Percentiles rank a stretch among this genome's conserved stretches.
phyloP scores from a whole-genome alignment of 2,888 invertebrate genomes.

The Drosophila tripunctata region DNA sequence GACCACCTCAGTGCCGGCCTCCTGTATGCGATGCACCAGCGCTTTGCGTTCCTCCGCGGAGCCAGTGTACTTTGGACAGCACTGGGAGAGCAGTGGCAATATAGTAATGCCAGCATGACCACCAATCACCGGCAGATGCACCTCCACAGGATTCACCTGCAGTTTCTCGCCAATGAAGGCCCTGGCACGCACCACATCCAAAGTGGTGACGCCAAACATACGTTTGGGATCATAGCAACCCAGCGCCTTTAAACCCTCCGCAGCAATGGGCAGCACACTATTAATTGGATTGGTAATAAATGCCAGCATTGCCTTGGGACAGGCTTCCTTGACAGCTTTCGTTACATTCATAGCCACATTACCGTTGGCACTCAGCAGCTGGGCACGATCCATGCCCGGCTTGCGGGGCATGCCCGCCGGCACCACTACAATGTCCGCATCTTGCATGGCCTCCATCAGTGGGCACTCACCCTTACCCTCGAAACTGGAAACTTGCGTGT shows the following conservation, averaged over 20 bases:
- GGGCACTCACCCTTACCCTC: constrained; percentile 89
- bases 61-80: constrained; percentile 91
- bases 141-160: constrained; percentile 91
- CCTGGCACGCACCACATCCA: constrained; percentile 96
- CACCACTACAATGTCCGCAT: constrained; percentile 93
- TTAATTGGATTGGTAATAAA: constrained; percentile 99
- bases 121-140: constrained; percentile 95
- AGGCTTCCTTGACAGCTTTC: constrained; percentile 89
- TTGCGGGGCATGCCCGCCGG: constrained; percentile 98
- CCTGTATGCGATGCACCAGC: constrained; percentile 95
- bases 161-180: constrained; percentile 96
- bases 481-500: constrained; percentile 89
- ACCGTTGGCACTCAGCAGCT: constrained; percentile 98
- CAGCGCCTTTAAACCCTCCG: constrained; percentile 90
- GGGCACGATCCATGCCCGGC: constrained; percentile 98
- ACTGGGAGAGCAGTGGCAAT: constrained; percentile 97
- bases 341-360: constrained; percentile 95
- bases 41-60: constrained; percentile 91
- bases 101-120: constrained; percentile 98
- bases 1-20: constrained; percentile 96
- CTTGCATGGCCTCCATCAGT: constrained; percentile 89
- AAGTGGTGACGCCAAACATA: constrained; percentile 97
- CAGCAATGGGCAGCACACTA: constrained; percentile 97
- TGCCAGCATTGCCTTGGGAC: constrained; percentile 95
- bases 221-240: constrained; percentile 94